phyloP scores from a whole-genome alignment of 2,113 vertebrate genomes.

The Hepsetus odoe region DNA sequence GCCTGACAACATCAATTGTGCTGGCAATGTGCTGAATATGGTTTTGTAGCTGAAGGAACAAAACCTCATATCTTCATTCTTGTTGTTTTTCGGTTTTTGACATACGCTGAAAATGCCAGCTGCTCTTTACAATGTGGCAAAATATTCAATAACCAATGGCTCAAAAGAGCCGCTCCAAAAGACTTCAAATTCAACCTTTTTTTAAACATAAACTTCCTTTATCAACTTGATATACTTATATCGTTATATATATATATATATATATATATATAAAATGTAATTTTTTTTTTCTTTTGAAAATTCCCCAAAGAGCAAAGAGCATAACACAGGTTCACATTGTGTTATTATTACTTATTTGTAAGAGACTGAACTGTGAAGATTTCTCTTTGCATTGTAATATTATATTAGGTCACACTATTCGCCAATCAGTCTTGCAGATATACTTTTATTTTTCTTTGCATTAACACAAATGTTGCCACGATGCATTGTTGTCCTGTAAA shows the following conservation, averaged over 20 bases:
- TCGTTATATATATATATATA: too few relatives aligned
- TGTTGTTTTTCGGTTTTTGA: too few relatives aligned
- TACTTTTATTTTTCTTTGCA: background rate
- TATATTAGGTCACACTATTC: background rate
- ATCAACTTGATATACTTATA: too few relatives aligned
- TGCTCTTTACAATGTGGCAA: too few relatives aligned
- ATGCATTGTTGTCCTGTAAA: constrained; percentile 25
- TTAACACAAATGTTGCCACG: constrained; percentile 11
- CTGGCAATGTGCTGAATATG: too few relatives aligned
- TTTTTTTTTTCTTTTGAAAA: background rate
- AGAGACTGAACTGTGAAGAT: background rate
- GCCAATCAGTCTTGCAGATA: background rate
- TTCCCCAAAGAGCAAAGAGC: background rate
- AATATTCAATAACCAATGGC: too few relatives aligned
- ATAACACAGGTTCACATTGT: background rate
- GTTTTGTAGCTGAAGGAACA: background rate
- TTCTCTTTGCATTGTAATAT: background rate
- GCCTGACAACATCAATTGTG: too few relatives aligned
- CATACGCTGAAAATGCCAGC: too few relatives aligned
- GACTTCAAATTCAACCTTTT: too few relatives aligned
- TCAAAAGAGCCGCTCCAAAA: too few relatives aligned
- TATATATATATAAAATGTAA: too few relatives aligned
- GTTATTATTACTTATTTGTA: background rate
- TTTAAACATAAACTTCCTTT: too few relatives aligned
- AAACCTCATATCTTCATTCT: background rate